A percentile compares a stretch with the other conserved stretches of the same genome.
phyloP scores from a whole-genome alignment of 2,797 vertebrate species.

The Uromys caudimaculatus region DNA sequence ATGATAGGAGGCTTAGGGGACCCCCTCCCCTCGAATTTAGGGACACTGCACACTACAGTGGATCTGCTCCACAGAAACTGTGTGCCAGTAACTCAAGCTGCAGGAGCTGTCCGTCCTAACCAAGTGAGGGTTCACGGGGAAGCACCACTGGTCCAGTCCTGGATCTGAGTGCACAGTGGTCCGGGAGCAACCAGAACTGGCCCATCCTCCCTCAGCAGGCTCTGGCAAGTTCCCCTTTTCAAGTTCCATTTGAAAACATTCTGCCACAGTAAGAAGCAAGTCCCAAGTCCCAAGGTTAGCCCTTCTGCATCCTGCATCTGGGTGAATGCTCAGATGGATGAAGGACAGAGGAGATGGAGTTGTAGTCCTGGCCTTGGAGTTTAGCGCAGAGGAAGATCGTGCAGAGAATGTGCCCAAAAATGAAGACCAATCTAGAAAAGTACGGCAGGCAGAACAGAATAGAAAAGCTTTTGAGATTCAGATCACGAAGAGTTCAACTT shows the following conservation, averaged over 20 bases:
- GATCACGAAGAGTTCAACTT: not conserved
- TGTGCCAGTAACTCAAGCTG: not conserved
- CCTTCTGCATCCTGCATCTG: not conserved
- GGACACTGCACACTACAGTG: not conserved
- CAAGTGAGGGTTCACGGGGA: not conserved
- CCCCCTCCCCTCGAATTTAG: not conserved
- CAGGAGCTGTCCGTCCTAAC: not conserved
- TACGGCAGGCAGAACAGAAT: not conserved
- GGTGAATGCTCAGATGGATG: not conserved
- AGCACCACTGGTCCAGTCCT: not conserved
- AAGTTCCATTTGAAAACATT: not conserved
- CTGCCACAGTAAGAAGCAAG: not conserved
- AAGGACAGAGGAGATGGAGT: not conserved
- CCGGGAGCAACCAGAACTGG: not conserved
- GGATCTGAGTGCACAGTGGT: rapidly evolving
- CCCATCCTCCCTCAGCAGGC: not conserved
- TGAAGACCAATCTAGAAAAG: not conserved
- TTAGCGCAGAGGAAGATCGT: not conserved
- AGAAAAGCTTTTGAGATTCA: slow-evolving; percentile 35
- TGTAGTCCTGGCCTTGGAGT: not conserved
- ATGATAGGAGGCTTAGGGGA: not conserved
- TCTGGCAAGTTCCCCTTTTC: not conserved
- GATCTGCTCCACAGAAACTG: not conserved
- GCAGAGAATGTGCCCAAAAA: not conserved
- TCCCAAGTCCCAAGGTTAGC: not conserved